Base-by-base conservation (phyloP, 2,113 vertebrate species). In the Onychorhynchus coronatus region DNA sequence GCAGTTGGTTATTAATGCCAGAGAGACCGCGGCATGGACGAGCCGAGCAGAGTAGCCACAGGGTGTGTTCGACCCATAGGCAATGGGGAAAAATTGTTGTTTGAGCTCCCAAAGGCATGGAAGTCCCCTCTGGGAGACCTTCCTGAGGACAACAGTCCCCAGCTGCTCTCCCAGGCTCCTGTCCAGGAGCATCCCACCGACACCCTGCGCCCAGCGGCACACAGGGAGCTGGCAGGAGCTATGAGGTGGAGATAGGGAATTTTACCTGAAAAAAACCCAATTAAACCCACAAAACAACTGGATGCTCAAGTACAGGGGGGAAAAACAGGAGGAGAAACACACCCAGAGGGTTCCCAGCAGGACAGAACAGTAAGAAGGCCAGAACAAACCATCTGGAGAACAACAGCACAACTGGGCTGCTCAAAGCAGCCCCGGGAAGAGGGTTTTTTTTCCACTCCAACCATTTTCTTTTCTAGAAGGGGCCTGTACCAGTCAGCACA, bases 41-140 rank as follows among this genome's bases (percentile, higher is more conserved):
- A 84, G 65, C 58, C 13, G 55, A 42, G 27, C 13, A 8, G 16
- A 17, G 49, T 0, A 1, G 17, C 20, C 1, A 0, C 33, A 13
- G 31, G 50, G 63, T 6, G 22, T 0, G 0, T 23, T 3, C 0
- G 9, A 67, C 42, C 72, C 83, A 21, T 0, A 18, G 35, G 47
- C 30, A 67, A 61, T 0, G 1, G 18, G 22, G 22, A 75, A 19
- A 24, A 85, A 52, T 19, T 25, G 37, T 78, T 44, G 50, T n/a
- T 35, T 46, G 31, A 5, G 79, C 86, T 46, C 70, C 47, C n/a
- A 47, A 84, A 88, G 39, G 23, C 8, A 3, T 3, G n/a, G 41
- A 49, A 85, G 3, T 14, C 2, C 33, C 46, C 41, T 16, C 28
- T 77, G 91, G 62, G 67, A 71, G 28, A n/a, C 8, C 31, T 22